These are phyloP conservation scores for Calonectris borealis DNA, from an alignment of 2,113 vertebrate genomes.

Conservation along the genomic window DNA sequence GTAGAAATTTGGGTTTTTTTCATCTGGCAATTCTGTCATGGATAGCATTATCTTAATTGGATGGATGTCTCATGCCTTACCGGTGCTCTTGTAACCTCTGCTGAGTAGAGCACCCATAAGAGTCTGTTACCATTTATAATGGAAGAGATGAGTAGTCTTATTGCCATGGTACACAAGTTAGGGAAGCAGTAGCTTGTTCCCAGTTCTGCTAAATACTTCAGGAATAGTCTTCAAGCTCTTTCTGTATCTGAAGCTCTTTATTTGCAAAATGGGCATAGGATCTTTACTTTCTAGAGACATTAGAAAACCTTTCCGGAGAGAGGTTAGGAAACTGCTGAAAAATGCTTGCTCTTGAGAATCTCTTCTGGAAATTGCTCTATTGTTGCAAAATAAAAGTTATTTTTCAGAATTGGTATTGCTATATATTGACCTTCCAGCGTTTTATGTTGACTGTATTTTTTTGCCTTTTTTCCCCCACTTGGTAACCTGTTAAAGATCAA, in stretches of 20 bases:
- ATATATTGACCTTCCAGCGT: neutral
- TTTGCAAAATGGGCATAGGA: neutral
- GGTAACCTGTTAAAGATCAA: neutral
- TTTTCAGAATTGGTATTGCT: neutral
- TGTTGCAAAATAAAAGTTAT: neutral
- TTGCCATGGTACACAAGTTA: neutral
- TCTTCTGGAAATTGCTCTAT: neutral
- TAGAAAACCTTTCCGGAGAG: neutral
- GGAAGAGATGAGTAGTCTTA: neutral
- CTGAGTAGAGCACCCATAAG: neutral
- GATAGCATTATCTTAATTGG: neutral
- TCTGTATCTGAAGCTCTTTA: neutral
- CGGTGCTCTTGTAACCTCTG: neutral
- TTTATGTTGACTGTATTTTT: neutral
- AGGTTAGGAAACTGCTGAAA: neutral
- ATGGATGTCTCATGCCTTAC: neutral
- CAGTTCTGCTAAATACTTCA: neutral
- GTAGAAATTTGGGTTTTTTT: neutral
- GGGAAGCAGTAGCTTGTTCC: neutral
- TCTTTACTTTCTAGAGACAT: neutral
- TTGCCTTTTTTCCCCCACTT: rapidly evolving
- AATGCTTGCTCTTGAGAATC: neutral
- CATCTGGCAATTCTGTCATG: neutral
- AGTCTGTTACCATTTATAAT: neutral
- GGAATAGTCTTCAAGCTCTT: neutral